Evolutionary conservation across 2,797 vertebrate genomes (phyloP).

Genomic region (Sebastes paucispinis): DNA sequence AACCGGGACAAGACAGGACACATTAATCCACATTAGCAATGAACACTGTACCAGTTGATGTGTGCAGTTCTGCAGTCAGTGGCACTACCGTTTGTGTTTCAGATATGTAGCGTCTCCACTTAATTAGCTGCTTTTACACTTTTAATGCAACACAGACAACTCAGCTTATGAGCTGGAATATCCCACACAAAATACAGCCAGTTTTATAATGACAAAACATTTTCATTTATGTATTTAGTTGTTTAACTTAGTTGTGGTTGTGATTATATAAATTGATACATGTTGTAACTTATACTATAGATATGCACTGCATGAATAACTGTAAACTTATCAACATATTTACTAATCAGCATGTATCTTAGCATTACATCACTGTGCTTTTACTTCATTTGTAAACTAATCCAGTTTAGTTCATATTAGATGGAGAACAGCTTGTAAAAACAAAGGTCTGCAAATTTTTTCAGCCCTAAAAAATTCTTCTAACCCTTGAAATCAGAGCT

Average conservation of each 20-base stretch:
- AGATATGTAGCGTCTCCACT: conserved; percentile 63
- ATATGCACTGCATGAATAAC: not conserved
- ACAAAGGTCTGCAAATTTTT: not conserved
- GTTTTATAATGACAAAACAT: not conserved
- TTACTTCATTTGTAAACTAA: not conserved
- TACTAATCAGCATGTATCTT: not conserved
- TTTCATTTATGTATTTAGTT: no score
- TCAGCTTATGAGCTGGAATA: not conserved
- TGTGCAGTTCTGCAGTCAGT: conserved; percentile 17
- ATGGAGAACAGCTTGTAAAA: not conserved
- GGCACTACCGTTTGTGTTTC: conserved; percentile 53
- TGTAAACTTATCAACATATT: not conserved
- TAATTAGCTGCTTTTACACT: conserved; percentile 17
- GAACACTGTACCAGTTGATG: conserved; percentile 69
- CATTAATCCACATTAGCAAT: conserved; percentile 92
- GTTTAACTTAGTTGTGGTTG: not conserved
- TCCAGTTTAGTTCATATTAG: not conserved
- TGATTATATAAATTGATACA: not conserved
- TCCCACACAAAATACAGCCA: not conserved
- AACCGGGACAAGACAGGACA: conserved; percentile 83
- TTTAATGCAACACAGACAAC: not conserved
- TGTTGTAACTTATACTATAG: not conserved
- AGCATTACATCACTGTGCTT: not conserved
- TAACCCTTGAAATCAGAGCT: not conserved
- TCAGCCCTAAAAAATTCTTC: not conserved